Conservation (phyloP, 2,113 vertebrate species). For the Equus quagga region DNA sequence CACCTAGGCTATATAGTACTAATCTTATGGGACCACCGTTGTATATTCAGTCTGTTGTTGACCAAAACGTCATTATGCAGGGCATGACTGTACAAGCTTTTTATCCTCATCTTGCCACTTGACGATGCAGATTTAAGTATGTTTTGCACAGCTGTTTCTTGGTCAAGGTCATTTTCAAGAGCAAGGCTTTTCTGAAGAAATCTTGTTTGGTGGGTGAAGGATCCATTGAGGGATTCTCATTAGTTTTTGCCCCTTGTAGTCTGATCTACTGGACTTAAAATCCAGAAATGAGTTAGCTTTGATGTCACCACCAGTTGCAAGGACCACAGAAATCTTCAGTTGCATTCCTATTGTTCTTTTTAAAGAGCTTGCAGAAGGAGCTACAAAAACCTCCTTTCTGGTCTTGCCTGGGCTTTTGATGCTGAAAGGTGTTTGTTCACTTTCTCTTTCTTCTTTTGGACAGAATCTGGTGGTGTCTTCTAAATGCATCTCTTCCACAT, state of each 20-base stretch:
- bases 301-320: slow-evolving; percentile 73
- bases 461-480: slow-evolving; percentile 90
- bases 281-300: slow-evolving; percentile 74
- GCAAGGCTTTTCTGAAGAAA: slow-evolving; percentile 81
- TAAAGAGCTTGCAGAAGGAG: slow-evolving; percentile 98
- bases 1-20: no score
- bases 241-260: slow-evolving; percentile 89
- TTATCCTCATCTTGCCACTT: slow-evolving; percentile 64
- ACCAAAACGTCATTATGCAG: no score
- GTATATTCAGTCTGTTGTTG: no score
- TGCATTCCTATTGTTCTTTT: slow-evolving; percentile 90
- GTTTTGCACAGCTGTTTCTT: slow-evolving; percentile 89
- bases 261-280: slow-evolving; percentile 87
- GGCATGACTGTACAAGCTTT: neutral
- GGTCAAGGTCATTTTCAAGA: slow-evolving; percentile 86
- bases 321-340: slow-evolving; percentile 73
- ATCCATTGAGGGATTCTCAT: slow-evolving; percentile 86
- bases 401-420: slow-evolving; percentile 93
- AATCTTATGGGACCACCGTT: no score
- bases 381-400: slow-evolving; percentile 95
- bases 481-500: slow-evolving; percentile 88
- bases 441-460: slow-evolving; percentile 89
- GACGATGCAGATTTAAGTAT: slow-evolving; percentile 49
- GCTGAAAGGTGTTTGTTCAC: slow-evolving; percentile 92
- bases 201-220: slow-evolving; percentile 86